These are phyloP conservation scores for Thryonomys swinderianus DNA, from an alignment of 2,113 vertebrate species.

Conservation along the genomic window DNA sequence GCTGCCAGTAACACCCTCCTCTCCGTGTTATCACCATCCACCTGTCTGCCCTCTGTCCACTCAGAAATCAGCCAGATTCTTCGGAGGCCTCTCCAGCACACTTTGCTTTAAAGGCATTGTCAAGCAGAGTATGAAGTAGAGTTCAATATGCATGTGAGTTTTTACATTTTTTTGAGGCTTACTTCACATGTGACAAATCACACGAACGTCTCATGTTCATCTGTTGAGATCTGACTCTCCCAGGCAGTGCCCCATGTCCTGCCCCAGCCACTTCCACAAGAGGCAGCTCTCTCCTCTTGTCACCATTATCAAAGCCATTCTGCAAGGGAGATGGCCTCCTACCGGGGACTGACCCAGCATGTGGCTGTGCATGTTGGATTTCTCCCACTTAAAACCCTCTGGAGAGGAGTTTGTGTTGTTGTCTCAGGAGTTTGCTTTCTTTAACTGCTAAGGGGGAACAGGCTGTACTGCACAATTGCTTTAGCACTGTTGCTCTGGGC, in stretches of 20 bases:
- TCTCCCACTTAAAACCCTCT: neutral
- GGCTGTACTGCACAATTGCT: no score
- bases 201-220: neutral
- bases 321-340: accelerated
- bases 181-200: neutral
- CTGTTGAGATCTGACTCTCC: neutral
- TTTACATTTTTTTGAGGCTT: neutral
- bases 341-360: neutral
- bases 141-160: neutral
- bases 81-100: accelerated
- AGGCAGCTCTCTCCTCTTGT: neutral
- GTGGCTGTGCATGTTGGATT: neutral
- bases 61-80: neutral
- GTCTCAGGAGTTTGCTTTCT: neutral
- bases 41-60: neutral
- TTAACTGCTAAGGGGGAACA: neutral
- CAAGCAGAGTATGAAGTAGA: neutral
- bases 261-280: neutral
- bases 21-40: no score
- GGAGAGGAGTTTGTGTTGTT: neutral
- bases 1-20: accelerated
- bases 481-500: neutral
- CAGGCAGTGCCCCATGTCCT: neutral
- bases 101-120: neutral
- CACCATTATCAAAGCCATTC: neutral